phyloP scores from a whole-genome alignment of 2,113 vertebrate species.

The Machaerirhynchus nigripectus region DNA sequence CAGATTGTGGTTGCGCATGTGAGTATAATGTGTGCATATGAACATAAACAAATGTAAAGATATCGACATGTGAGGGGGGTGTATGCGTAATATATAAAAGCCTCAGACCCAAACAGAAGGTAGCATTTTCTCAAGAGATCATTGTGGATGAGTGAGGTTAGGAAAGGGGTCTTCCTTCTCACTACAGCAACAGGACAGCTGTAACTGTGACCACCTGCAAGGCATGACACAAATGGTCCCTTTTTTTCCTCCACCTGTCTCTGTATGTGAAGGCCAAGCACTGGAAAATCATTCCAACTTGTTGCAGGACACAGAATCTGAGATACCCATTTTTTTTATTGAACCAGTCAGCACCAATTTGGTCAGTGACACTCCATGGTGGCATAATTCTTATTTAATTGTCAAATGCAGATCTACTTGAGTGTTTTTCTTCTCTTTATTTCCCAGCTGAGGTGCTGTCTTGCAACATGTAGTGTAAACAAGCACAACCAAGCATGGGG shows the following conservation, averaged over 20 bases:
- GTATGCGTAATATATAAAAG: neutral
- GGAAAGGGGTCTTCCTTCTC: neutral
- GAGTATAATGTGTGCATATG: fast-evolving
- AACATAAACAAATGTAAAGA: neutral
- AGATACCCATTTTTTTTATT: neutral
- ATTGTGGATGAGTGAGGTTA: fast-evolving
- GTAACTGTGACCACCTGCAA: neutral
- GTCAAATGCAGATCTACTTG: neutral
- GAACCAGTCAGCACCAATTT: fast-evolving
- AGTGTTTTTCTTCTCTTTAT: neutral
- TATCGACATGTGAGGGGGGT: fast-evolving
- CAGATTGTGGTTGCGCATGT: fast-evolving
- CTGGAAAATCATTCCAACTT: neutral
- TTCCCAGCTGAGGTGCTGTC: neutral
- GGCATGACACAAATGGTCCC: fast-evolving
- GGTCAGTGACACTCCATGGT: neutral
- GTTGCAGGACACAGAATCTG: neutral
- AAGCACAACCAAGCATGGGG: fast-evolving
- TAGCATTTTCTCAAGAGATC: neutral
- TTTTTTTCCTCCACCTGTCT: neutral
- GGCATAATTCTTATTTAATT: neutral
- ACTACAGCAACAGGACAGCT: fast-evolving
- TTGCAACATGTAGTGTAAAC: fast-evolving
- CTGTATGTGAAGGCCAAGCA: neutral
- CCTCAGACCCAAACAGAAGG: neutral